A percentile compares a stretch with the other conserved stretches of the same genome.
Evolutionary conservation across 2,797 vertebrate genomes (phyloP).

Genomic region (Austrolebias charrua): DNA sequence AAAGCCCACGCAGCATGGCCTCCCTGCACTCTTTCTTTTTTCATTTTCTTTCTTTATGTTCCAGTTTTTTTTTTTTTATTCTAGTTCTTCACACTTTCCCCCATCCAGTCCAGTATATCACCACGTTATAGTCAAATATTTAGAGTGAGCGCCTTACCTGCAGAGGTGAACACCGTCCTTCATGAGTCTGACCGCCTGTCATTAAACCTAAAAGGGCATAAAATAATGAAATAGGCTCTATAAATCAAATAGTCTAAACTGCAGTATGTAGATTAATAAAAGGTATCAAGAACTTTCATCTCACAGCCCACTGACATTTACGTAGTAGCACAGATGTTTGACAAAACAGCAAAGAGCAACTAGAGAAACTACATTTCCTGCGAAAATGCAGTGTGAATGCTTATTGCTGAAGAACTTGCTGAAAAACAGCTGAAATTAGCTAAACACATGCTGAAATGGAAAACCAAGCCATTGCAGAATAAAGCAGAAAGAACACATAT

Average conservation of each 20-base stretch:
- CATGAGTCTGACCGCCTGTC: conserved; percentile 10
- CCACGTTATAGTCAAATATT: conserved; percentile 60
- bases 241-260: not conserved
- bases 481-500: no score
- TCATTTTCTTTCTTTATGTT: conserved; percentile 74
- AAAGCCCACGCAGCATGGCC: conserved; percentile 97
- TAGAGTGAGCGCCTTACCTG: conserved; percentile 47
- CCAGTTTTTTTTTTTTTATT: conserved; percentile 42
- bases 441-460: no score
- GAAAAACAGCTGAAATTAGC: no score
- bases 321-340: no score
- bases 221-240: not conserved
- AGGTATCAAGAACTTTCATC: not conserved
- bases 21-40: conserved; percentile 90
- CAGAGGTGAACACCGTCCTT: conserved; percentile 26
- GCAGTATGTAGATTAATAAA: not conserved
- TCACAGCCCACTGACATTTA: no score
- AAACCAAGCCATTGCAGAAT: no score
- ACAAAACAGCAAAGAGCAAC: no score
- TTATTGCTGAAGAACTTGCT: no score
- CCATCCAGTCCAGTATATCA: conserved; percentile 74
- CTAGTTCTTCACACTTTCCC: conserved; percentile 55
- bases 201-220: conserved; percentile 26
- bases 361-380: no score
- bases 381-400: no score